Conservation (phyloP, 2,797 vertebrate genomes). For the Xenentodon cancila region DNA sequence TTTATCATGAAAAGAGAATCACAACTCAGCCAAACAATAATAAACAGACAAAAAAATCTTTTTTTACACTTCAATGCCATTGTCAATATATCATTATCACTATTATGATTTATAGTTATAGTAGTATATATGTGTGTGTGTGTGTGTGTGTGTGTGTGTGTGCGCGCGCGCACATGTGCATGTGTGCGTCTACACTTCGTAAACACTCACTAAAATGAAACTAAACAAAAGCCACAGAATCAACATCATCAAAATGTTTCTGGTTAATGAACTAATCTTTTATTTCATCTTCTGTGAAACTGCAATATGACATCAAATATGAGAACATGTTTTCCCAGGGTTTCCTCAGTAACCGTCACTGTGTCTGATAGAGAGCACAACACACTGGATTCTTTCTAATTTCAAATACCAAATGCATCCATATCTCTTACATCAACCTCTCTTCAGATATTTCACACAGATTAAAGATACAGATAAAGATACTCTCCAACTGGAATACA, state of each 20-base stretch:
- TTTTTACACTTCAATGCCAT: no score
- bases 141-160: no score
- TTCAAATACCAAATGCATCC: neutral
- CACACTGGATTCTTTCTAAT: neutral
- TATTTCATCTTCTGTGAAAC: neutral
- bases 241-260: neutral
- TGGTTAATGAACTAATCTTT: neutral
- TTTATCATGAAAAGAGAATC: no score
- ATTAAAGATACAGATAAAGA: neutral
- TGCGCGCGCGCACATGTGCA: no score
- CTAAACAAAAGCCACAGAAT: no score
- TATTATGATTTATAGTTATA: no score
- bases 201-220: no score
- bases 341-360: conserved; percentile 8
- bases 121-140: no score
- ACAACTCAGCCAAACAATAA: no score
- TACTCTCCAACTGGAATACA: neutral
- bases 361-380: neutral
- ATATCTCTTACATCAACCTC: neutral
- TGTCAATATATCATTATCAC: no score
- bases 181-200: no score
- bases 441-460: conserved; percentile 1
- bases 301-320: neutral
- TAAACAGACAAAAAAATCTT: no score
- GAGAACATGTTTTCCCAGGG: conserved; percentile 14